Conservation (phyloP, 2,888 invertebrate species). For the Falcaria lacertinaria region DNA sequence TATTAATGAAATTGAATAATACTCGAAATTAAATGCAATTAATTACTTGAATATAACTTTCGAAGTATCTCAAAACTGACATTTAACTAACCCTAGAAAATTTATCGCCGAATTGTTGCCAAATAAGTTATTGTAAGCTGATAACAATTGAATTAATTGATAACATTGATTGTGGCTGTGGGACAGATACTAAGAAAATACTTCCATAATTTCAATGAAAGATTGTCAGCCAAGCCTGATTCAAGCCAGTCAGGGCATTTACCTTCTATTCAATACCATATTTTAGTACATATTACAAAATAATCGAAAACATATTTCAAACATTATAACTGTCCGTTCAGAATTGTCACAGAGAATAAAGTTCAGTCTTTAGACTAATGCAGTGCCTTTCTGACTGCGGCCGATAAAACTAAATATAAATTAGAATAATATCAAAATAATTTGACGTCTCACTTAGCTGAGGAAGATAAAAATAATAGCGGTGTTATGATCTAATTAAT, state of each 20-base stretch:
- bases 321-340: conserved; percentile 14
- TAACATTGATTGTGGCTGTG: neutral
- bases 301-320: conserved; percentile 17
- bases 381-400: conserved; percentile 8
- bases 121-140: neutral
- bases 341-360: conserved; percentile 5
- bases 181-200: neutral
- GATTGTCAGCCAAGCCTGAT: neutral
- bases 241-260: neutral
- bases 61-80: too few species aligned
- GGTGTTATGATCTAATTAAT: conserved; percentile 18
- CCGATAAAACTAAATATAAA: conserved; percentile 8
- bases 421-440: conserved; percentile 20
- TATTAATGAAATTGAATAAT: too few species aligned
- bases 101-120: neutral
- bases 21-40: too few species aligned
- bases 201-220: neutral
- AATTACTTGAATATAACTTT: too few species aligned
- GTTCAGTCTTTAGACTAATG: conserved; percentile 7
- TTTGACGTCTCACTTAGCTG: conserved; percentile 30
- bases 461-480: conserved; percentile 19
- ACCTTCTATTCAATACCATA: conserved; percentile 8
- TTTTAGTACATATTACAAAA: conserved; percentile 12
- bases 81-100: neutral
- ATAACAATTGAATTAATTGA: neutral